These are phyloP conservation scores for Montifringilla adamsi DNA, from an alignment of 2,113 vertebrate genomes.

Conservation along the genomic window DNA sequence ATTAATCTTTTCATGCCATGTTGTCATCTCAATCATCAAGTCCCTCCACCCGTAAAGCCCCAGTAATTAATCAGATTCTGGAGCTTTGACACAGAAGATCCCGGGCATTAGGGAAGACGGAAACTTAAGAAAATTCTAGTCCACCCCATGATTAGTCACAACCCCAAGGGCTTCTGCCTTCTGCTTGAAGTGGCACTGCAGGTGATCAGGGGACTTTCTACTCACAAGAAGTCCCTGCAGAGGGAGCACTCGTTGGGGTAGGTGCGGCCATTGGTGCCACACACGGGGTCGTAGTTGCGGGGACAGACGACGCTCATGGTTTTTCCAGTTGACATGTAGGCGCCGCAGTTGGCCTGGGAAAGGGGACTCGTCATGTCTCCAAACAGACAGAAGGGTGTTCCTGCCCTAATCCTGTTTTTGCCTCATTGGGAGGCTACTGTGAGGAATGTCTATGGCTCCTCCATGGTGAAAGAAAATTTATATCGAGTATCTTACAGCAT, in stretches of 20 bases:
- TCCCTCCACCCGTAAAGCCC: neutral
- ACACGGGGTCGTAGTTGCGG: neutral
- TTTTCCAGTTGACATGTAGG: rapidly evolving
- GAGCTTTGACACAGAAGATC: neutral
- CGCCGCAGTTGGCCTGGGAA: neutral
- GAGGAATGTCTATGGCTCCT: neutral
- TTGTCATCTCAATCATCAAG: neutral
- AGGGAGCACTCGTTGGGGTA: constrained; percentile 53
- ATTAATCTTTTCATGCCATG: neutral
- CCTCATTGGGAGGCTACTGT: neutral
- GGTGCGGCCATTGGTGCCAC: neutral
- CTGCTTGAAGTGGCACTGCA: neutral
- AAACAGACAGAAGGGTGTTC: neutral
- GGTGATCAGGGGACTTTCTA: neutral
- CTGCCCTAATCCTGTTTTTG: neutral
- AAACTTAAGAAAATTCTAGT: constrained; percentile 1
- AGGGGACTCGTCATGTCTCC: neutral
- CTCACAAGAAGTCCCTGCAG: constrained; percentile 1
- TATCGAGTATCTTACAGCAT: rapidly evolving
- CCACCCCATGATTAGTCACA: neutral
- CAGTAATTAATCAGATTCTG: constrained; percentile 18
- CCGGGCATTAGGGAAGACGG: neutral
- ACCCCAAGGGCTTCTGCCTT: neutral
- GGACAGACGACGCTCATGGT: neutral
- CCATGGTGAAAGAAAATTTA: neutral